A percentile compares a stretch with the other conserved stretches of the same genome.
Conservation (phyloP, 2,888 invertebrate species). For the Drosophila rubida region DNA sequence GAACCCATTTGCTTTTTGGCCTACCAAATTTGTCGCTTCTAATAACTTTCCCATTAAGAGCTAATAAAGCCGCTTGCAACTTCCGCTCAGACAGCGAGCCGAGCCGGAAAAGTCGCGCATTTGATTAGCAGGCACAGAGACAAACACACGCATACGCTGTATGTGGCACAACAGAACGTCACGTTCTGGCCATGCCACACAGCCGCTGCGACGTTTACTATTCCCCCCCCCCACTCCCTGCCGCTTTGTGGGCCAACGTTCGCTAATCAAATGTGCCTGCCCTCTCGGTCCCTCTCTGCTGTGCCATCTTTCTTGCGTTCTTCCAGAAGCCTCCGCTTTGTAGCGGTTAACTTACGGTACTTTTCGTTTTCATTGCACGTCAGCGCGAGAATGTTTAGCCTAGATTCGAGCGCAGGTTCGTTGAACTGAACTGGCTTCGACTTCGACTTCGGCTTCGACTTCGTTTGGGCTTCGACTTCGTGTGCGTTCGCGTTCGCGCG, state of each 20-base stretch:
- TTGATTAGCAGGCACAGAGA: constrained; percentile 60
- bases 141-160: constrained; percentile 8
- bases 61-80: constrained; percentile 72
- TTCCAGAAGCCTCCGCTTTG: constrained; percentile 63
- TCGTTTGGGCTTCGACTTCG: constrained; percentile 19
- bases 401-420: constrained; percentile 85
- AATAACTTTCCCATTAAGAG: constrained; percentile 78
- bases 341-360: constrained; percentile 86
- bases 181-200: constrained; percentile 65
- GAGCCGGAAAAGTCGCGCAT: constrained; percentile 58
- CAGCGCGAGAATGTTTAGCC: constrained; percentile 85
- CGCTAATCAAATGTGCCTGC: constrained; percentile 70
- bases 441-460: constrained; percentile 30
- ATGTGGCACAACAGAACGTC: constrained; percentile 67
- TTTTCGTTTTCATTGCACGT: constrained; percentile 86
- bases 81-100: constrained; percentile 57
- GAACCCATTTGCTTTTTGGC: constrained; percentile 32
- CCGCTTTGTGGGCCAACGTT: constrained; percentile 52
- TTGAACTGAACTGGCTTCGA: constrained; percentile 78
- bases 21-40: constrained; percentile 53
- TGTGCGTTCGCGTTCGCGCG: background rate
- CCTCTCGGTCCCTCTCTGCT: background rate
- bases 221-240: constrained; percentile 32
- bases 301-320: constrained; percentile 42
- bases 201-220: constrained; percentile 10